Conservation (phyloP, 2,888 invertebrate species). For the Hanleya hanleyi region DNA sequence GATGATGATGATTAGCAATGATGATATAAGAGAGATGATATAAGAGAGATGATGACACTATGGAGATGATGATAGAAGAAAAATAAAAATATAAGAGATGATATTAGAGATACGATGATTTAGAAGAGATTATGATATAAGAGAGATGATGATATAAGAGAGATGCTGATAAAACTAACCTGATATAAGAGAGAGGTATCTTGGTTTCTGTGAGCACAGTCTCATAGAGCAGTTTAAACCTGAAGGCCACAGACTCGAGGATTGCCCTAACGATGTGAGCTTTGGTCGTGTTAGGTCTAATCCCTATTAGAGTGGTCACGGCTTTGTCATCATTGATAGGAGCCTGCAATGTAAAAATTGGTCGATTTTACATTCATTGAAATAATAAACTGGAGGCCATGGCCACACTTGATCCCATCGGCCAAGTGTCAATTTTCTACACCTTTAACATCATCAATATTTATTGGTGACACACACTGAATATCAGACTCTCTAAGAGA, state of each 20-base stretch:
- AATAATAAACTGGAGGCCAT: not conserved
- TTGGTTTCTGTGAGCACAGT: conserved; percentile 83
- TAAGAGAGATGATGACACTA: no score
- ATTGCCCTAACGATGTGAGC: conserved; percentile 95
- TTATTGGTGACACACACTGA: no score
- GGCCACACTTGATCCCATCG: no score
- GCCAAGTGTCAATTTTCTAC: no score
- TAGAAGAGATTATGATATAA: no score
- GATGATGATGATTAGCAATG: no score
- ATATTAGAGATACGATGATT: no score
- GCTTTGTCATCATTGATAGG: conserved; percentile 91
- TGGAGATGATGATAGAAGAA: not conserved
- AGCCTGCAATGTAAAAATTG: conserved; percentile 78
- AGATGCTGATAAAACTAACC: conserved; percentile 49
- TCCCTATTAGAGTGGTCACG: conserved; percentile 90
- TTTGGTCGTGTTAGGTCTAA: conserved; percentile 92
- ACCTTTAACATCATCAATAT: no score
- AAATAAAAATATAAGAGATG: not conserved
- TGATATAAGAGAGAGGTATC: conserved; percentile 71
- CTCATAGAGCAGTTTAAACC: conserved; percentile 86
- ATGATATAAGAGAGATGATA: no score
- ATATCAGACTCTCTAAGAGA: no score
- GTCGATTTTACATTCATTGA: not conserved
- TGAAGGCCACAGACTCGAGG: conserved; percentile 95
- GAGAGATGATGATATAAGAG: no score